A percentile compares a stretch with the other conserved stretches of the same genome.
Evolutionary conservation across 2,888 invertebrate genomes (phyloP).

Genomic region (Corythucha ciliata): DNA sequence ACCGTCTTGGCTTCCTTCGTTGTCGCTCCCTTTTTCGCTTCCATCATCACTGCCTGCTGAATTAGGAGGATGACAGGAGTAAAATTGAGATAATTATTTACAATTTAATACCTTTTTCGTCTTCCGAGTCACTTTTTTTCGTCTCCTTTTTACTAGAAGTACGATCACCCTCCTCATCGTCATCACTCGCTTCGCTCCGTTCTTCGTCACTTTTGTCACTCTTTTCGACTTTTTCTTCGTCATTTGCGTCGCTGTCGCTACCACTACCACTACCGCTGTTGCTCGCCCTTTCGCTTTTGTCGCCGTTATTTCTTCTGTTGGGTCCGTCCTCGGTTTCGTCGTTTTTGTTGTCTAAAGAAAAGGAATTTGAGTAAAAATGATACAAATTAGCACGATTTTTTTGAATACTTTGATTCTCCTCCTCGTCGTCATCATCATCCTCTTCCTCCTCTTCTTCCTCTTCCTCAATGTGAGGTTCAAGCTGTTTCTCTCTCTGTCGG

Average conservation of each 20-base stretch:
- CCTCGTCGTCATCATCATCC: slow-evolving; percentile 29
- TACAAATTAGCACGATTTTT: slow-evolving; percentile 1
- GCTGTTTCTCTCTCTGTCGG: slow-evolving; percentile 70
- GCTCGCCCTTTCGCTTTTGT: slow-evolving; percentile 27
- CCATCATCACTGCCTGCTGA: no score
- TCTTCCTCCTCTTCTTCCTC: slow-evolving; percentile 50
- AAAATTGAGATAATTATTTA: no score
- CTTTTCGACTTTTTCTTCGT: slow-evolving; percentile 28
- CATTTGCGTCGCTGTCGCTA: slow-evolving; percentile 32
- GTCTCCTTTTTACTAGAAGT: slow-evolving; percentile 40
- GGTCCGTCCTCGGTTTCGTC: slow-evolving; percentile 29
- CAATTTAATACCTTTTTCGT: slow-evolving; percentile 45
- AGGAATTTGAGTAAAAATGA: slow-evolving; percentile 1
- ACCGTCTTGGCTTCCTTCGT: slow-evolving; percentile 41
- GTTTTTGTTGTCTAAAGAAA: slow-evolving; percentile 9
- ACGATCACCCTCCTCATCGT: slow-evolving; percentile 12
- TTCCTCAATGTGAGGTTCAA: slow-evolving; percentile 72
- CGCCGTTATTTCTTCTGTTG: slow-evolving; percentile 29
- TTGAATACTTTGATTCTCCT: slow-evolving; percentile 25
- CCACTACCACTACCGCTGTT: slow-evolving; percentile 23
- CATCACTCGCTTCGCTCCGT: slow-evolving; percentile 41
- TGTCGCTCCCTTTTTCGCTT: slow-evolving; percentile 24
- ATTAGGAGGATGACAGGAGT: no score
- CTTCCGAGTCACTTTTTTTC: slow-evolving; percentile 50
- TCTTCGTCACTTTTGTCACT: slow-evolving; percentile 47